Base-by-base conservation (phyloP, 2,113 vertebrate species). In the Macrotis lagotis region DNA sequence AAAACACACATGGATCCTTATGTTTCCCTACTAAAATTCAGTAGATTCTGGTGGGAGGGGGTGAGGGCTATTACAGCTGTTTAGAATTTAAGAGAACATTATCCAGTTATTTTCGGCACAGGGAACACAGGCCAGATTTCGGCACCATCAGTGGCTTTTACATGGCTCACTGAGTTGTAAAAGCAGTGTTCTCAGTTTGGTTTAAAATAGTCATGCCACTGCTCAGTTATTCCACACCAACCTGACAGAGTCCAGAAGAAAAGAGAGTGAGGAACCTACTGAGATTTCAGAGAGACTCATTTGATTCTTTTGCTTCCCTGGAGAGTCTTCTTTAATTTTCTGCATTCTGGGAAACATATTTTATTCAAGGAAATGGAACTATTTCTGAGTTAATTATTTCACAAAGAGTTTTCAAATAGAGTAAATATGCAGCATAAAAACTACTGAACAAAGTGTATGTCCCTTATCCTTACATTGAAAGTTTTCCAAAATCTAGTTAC, bases 71-170 rank as follows among this genome's bases (percentile, higher is more conserved):
- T 92, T 44, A 74, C 0, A 92, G 37, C 5, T 91, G 16, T 92
- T 50, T 3, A 91, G 50, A 96, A 92, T 95, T 94, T 92, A 44
- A 95, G 94, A 93, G 91, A 90, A 14, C 10, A 88, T 92, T 94
- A 50, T 74, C 59, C 59, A 74, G 66, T 83, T 83, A 89, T 95
- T 94, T 96, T 91, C 93, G 48, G 66, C 88, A 90, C 11, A 25
- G 48, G 74, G 14, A 66, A 90, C 16, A 83, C 31, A 92, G 90
- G 11, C 74, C n/a, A 92, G 50, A 92, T 93, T 90, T 95, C 95
- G 91, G 89, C 8, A 74, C 2, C 9, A 93, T 52, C 47, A 51
- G 3, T 91, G 91, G 89, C 91, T 93, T 92, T 44, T 49, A 51
- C 91, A 22, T 53, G 48, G 51, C 89, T 90, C 24, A 66, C 12